phyloP scores from a whole-genome alignment of 2,797 vertebrate genomes.

The Danio kyathit region DNA sequence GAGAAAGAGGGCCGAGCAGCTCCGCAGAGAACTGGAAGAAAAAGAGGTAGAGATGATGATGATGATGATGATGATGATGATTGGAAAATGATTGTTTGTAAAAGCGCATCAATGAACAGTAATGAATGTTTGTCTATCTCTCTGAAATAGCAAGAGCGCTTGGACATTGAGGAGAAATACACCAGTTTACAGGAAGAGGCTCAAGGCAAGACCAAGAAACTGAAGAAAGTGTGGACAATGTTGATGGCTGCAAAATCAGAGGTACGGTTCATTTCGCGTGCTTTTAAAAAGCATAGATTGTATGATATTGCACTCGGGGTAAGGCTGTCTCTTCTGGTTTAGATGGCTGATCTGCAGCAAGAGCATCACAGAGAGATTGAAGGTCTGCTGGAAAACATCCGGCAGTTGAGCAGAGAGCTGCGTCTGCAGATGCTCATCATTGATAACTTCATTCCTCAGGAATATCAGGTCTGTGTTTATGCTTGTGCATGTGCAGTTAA shows the following conservation, averaged over 20 bases:
- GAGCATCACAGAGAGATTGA: constrained; percentile 98
- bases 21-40: constrained; percentile 95
- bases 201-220: constrained; percentile 97
- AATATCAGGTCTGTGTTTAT: constrained; percentile 84
- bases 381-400: constrained; percentile 94
- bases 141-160: constrained; percentile 91
- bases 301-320: not conserved
- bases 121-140: constrained; percentile 1
- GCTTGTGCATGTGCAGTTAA: not conserved
- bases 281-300: not conserved
- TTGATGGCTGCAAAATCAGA: constrained; percentile 99
- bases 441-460: constrained; percentile 97
- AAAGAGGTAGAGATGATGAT: constrained; percentile 85
- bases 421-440: constrained; percentile 98
- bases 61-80: not conserved
- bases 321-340: constrained; percentile 31
- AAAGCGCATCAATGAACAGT: too few species aligned
- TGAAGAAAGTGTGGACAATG: constrained; percentile 99
- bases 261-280: constrained; percentile 72
- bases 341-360: constrained; percentile 98
- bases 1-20: constrained; percentile 91
- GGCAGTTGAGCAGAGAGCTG: constrained; percentile 95
- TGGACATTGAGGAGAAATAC: constrained; percentile 99
- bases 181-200: constrained; percentile 98
- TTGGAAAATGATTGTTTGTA: not conserved